phyloP scores from a whole-genome alignment of 2,797 vertebrate genomes.

The Ptychadena robeensis region DNA sequence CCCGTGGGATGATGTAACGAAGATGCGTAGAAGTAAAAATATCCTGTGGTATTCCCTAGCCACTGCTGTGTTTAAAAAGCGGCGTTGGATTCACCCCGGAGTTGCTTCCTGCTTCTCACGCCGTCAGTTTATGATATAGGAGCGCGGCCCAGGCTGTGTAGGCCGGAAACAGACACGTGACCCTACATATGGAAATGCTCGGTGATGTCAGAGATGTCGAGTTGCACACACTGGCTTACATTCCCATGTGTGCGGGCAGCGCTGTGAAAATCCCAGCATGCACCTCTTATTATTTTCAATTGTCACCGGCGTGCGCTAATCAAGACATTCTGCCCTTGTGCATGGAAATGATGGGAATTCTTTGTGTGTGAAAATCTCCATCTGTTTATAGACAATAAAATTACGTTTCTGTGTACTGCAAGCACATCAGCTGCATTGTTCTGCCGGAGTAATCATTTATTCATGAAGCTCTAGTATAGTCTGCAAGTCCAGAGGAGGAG shows the following conservation, averaged over 20 bases:
- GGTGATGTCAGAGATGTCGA: conserved; percentile 47
- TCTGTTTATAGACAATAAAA: neutral
- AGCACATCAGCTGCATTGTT: conserved; percentile 7
- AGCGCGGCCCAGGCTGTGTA: neutral
- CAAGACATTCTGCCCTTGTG: conserved; percentile 7
- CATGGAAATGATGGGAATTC: neutral
- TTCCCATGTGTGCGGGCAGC: conserved; percentile 9
- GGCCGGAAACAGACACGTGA: neutral
- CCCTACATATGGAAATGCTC: conserved; percentile 55
- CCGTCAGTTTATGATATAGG: conserved; percentile 22
- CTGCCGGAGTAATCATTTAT: conserved; percentile 1
- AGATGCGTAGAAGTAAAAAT: conserved; percentile 1
- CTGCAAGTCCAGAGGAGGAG: neutral
- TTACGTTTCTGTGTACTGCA: neutral
- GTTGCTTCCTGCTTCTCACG: conserved; percentile 42
- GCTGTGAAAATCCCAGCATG: conserved; percentile 5
- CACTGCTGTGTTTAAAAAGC: neutral
- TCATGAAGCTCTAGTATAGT: neutral
- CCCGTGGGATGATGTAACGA: neutral
- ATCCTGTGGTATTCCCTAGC: conserved; percentile 3
- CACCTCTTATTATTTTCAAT: conserved; percentile 6
- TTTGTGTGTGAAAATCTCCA: conserved; percentile 15
- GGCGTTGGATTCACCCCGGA: neutral
- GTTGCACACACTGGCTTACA: conserved; percentile 9
- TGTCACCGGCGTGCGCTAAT: conserved; percentile 12